Conservation (phyloP, 2,113 vertebrate genomes). For the Corvus moneduloides region DNA sequence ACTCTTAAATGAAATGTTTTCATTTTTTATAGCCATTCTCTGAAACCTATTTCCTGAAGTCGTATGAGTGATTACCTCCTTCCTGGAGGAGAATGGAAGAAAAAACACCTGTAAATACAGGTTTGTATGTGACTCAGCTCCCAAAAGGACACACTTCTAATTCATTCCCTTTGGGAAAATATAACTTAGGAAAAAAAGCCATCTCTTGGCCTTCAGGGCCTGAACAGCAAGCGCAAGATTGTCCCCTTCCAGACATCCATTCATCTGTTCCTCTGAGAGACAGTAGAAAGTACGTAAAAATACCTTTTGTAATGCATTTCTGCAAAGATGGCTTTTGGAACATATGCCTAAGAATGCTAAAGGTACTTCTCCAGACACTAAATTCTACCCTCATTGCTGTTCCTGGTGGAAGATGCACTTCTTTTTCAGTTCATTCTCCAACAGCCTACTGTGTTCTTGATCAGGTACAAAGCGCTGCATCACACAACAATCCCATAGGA, state of each 20-base stretch:
- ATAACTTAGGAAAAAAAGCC: neutral
- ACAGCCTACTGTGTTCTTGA: neutral
- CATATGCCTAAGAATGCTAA: neutral
- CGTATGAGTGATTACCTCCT: neutral
- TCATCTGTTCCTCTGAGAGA: neutral
- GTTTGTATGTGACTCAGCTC: neutral
- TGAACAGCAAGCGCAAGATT: rapidly evolving
- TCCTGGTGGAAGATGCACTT: neutral
- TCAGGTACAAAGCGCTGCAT: neutral
- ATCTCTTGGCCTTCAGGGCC: neutral
- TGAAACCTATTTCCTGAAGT: neutral
- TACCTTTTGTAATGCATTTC: rapidly evolving
- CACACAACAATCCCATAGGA: neutral
- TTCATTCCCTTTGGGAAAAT: neutral
- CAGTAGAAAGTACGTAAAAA: neutral
- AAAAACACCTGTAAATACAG: neutral
- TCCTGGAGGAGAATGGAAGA: neutral
- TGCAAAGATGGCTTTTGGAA: neutral
- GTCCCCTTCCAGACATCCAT: neutral
- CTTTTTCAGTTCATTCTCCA: neutral
- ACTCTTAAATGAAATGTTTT: neutral
- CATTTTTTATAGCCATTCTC: neutral
- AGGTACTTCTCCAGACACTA: neutral
- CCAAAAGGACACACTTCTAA: neutral
- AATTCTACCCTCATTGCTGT: neutral